Evolutionary conservation across 2,113 vertebrate species (phyloP).

Genomic region (Ellobius talpinus): DNA sequence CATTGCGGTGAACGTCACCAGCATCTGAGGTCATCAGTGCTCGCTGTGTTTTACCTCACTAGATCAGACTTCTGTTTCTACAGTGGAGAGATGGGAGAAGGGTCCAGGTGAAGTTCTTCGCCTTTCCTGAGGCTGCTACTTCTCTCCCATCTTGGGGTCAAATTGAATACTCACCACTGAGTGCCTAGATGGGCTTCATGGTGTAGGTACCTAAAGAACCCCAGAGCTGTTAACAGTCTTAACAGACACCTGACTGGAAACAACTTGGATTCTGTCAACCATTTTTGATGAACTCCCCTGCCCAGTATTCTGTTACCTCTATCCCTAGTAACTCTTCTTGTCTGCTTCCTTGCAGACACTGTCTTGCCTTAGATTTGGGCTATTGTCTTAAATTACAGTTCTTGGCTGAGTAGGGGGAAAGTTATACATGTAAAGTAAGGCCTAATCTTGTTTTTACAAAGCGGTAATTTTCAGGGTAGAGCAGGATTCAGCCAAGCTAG

Average conservation of each 20-base stretch:
- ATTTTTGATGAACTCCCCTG: neutral
- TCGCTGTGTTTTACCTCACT: too few relatives aligned
- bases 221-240: neutral
- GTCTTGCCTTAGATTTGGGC: neutral
- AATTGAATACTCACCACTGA: neutral
- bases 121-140: neutral
- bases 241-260: neutral
- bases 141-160: neutral
- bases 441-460: neutral
- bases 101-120: neutral
- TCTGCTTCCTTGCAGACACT: neutral
- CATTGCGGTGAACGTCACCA: neutral
- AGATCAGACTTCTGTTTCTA: neutral
- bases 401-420: neutral
- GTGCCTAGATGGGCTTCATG: accelerated
- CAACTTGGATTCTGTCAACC: neutral
- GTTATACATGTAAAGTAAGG: neutral
- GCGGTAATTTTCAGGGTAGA: neutral
- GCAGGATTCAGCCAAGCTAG: neutral
- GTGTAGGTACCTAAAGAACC: neutral
- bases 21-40: neutral
- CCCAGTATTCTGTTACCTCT: neutral
- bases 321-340: neutral
- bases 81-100: neutral
- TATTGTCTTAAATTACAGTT: neutral